Percentiles rank a stretch among this genome's conserved stretches.
These are phyloP conservation scores for Dendrolimus kikuchii DNA, from an alignment of 1,140 invertebrate genomes.

Conservation along the genomic window DNA sequence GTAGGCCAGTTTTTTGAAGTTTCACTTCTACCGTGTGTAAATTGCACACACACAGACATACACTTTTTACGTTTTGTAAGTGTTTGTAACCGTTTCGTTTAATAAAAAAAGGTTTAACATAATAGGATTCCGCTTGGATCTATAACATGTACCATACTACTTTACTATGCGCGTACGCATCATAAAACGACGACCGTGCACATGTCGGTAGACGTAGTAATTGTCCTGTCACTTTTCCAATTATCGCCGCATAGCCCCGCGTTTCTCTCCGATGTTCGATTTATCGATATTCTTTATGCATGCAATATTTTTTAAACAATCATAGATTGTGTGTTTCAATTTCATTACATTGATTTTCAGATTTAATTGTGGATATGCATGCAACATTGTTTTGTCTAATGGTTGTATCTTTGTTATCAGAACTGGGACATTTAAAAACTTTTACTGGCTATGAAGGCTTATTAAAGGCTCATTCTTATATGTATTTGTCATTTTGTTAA, in stretches of 20 bases:
- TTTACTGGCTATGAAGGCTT: too few relatives aligned
- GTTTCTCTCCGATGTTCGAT: conserved; percentile 21
- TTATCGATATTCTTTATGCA: conserved; percentile 21
- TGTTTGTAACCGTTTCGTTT: background rate
- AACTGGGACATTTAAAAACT: too few relatives aligned
- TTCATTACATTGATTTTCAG: too few relatives aligned
- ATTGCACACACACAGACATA: too few relatives aligned
- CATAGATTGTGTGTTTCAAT: background rate
- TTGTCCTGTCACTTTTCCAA: conserved; percentile 23
- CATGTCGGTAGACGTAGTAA: conserved; percentile 15
- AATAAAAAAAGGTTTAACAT: background rate
- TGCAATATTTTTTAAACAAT: conserved; percentile 14
- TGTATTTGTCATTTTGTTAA: too few relatives aligned
- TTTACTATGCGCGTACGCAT: conserved; percentile 16
- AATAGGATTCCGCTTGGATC: background rate
- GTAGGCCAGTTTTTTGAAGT: too few relatives aligned
- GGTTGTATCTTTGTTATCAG: too few relatives aligned
- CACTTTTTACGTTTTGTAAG: too few relatives aligned
- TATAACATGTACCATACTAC: background rate
- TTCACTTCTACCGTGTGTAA: too few relatives aligned
- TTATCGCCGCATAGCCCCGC: conserved; percentile 15
- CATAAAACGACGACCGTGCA: conserved; percentile 9
- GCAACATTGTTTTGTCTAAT: too few relatives aligned
- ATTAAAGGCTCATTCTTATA: too few relatives aligned
- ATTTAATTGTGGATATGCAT: too few relatives aligned